phyloP scores from a whole-genome alignment of 2,113 vertebrate species.

The Toxostoma redivivum region DNA sequence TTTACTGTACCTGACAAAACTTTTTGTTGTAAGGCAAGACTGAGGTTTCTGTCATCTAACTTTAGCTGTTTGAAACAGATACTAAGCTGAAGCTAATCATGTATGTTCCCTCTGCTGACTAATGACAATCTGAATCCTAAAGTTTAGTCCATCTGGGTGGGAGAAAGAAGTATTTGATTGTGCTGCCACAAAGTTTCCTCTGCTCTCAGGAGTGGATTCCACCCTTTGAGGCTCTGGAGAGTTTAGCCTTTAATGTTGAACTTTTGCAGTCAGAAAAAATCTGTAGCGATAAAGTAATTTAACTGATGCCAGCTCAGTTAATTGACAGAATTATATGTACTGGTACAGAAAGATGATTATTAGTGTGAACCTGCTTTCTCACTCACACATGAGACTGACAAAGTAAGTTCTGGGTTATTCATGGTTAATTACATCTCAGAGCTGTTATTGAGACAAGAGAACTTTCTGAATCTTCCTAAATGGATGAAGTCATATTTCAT shows the following conservation, averaged over 20 bases:
- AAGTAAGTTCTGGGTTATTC: neutral
- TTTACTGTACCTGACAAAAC: neutral
- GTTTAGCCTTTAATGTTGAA: neutral
- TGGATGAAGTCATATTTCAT: neutral
- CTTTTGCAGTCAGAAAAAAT: neutral
- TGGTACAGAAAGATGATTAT: neutral
- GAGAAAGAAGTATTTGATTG: neutral
- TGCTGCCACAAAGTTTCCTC: neutral
- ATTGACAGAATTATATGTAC: neutral
- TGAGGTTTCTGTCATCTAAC: neutral
- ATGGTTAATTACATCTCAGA: neutral
- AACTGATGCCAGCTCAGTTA: neutral
- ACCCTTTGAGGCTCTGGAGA: rapidly evolving
- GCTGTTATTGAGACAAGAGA: neutral
- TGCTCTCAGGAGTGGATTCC: neutral
- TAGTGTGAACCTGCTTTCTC: neutral
- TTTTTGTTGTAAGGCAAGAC: neutral
- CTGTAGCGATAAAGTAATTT: neutral
- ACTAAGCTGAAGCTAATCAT: neutral
- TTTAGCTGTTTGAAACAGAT: neutral
- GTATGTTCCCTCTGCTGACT: neutral
- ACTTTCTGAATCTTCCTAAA: neutral
- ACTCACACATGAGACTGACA: neutral
- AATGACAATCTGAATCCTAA: neutral
- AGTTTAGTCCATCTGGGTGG: neutral